Evolutionary conservation across 1,140 invertebrate genomes (phyloP).

Genomic region (Telenomus remus): DNA sequence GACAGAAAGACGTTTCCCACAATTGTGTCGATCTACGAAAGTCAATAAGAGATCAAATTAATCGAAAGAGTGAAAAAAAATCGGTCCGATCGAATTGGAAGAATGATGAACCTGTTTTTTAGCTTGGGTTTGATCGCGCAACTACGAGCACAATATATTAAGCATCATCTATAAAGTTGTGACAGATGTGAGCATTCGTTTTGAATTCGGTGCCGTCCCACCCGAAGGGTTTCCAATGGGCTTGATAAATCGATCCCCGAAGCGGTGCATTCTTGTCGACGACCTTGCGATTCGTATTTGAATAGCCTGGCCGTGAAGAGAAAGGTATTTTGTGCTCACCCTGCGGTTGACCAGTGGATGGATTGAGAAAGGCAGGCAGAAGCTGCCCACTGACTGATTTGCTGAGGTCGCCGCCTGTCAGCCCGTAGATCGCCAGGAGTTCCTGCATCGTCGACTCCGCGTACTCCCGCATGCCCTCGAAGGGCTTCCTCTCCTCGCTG

Average conservation of each 20-base stretch:
- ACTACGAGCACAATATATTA: conserved; percentile 28
- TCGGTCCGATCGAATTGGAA: conserved; percentile 11
- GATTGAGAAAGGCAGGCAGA: conserved; percentile 71
- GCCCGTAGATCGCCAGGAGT: conserved; percentile 78
- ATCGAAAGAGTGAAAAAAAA: neutral
- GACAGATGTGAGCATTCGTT: conserved; percentile 47
- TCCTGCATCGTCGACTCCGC: conserved; percentile 81
- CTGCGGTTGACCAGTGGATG: conserved; percentile 65
- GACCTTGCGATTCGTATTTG: conserved; percentile 35
- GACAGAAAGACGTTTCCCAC: too few relatives aligned
- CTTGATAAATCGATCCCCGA: conserved; percentile 40
- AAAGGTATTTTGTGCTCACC: conserved; percentile 56
- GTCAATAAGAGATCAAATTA: conserved; percentile 2
- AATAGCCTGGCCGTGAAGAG: conserved; percentile 35
- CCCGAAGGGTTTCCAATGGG: conserved; percentile 26
- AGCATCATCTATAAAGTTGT: conserved; percentile 45
- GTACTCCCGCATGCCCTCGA: conserved; percentile 77
- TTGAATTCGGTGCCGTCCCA: conserved; percentile 23
- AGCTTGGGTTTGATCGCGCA: conserved; percentile 7
- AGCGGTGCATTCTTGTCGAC: conserved; percentile 37
- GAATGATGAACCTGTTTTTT: conserved; percentile 38
- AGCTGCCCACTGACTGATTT: conserved; percentile 74
- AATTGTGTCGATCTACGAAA: too few relatives aligned
- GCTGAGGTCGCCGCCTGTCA: conserved; percentile 73
- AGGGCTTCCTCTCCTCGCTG: conserved; percentile 67